phyloP scores from a whole-genome alignment of 2,113 vertebrate genomes.

The Pogona vitticeps region DNA sequence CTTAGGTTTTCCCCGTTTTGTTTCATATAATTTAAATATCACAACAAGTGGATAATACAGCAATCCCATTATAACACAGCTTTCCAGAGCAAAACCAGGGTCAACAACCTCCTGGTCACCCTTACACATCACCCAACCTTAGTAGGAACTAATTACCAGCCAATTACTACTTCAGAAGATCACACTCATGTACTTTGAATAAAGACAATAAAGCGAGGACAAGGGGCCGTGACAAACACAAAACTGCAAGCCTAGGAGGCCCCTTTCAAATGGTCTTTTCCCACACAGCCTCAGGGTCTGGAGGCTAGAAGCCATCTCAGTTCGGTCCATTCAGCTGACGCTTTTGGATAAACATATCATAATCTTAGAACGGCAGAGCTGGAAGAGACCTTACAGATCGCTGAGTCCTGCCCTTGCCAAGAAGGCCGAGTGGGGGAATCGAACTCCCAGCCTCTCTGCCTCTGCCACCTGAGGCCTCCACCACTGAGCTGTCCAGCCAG shows the following conservation, averaged over 20 bases:
- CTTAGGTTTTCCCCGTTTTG: no score
- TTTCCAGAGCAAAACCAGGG: no score
- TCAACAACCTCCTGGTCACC: slow-evolving; percentile 10
- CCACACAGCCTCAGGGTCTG: not conserved
- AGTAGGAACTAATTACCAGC: slow-evolving; percentile 4
- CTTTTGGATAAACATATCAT: not conserved
- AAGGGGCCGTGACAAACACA: accelerated
- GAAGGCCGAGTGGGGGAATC: no score
- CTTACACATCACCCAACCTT: not conserved
- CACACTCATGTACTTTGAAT: slow-evolving; percentile 28
- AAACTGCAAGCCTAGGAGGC: not conserved
- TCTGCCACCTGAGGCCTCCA: not conserved
- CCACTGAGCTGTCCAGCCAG: no score
- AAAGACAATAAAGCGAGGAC: slow-evolving; percentile 9
- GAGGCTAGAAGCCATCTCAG: not conserved
- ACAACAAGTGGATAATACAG: no score
- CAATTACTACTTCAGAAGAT: slow-evolving; percentile 20
- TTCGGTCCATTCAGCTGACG: not conserved
- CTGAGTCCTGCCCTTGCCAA: no score
- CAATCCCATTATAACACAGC: no score
- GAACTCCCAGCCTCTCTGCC: not conserved
- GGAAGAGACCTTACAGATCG: no score
- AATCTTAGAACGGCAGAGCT: no score
- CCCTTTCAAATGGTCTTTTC: not conserved
- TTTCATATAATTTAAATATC: no score